Evolutionary conservation across 2,113 vertebrate species (phyloP).

Genomic region (Mastomys natalensis): DNA sequence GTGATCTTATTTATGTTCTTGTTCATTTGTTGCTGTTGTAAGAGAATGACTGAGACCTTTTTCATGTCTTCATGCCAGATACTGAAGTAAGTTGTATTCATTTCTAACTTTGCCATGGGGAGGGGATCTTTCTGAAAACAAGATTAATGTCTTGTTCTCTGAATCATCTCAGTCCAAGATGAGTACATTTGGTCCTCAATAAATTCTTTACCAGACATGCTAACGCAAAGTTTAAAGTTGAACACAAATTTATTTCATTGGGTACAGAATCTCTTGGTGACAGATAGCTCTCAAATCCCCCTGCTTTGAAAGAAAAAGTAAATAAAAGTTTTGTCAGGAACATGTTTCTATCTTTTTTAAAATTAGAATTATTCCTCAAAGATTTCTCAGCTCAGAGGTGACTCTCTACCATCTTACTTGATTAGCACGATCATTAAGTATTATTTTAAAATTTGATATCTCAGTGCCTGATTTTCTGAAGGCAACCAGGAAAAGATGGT

Average conservation of each 20-base stretch:
- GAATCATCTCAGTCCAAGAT: background rate
- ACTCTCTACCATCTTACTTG: background rate
- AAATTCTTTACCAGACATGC: background rate
- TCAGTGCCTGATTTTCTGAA: background rate
- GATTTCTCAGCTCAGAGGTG: conserved; percentile 10
- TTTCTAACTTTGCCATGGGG: conserved; percentile 5
- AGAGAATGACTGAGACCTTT: background rate
- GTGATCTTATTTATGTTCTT: background rate
- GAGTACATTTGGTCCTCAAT: conserved; percentile 18
- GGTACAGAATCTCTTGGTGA: conserved; percentile 45
- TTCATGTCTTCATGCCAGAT: background rate
- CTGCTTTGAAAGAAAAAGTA: conserved; percentile 1
- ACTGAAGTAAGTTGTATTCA: background rate
- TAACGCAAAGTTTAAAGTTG: background rate
- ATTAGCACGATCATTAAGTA: conserved; percentile 24
- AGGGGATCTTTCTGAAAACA: conserved; percentile 14
- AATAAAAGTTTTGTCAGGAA: conserved; percentile 34
- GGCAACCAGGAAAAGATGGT: background rate
- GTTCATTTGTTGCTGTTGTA: background rate
- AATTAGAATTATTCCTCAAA: background rate
- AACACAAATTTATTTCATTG: conserved; percentile 19
- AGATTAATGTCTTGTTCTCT: conserved; percentile 22
- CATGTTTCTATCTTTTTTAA: background rate
- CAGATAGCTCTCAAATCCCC: background rate
- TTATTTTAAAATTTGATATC: conserved; percentile 18